Evolutionary conservation across 2,113 vertebrate species (phyloP).

Genomic region (Rhinoderma darwinii): DNA sequence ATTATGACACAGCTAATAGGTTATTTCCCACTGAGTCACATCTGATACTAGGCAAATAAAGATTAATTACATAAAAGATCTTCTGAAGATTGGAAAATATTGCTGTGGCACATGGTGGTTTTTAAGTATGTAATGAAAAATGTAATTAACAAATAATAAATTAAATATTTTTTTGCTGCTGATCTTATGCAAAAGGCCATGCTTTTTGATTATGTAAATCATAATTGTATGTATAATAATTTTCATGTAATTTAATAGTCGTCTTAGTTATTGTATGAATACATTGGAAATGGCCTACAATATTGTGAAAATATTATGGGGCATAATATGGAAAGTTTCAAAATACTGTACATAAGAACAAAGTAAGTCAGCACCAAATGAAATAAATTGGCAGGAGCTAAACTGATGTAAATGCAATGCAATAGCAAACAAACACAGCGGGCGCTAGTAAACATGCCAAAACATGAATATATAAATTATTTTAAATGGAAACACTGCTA

Average conservation of each 20-base stretch:
- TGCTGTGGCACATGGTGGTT: background rate
- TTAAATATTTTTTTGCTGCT: background rate
- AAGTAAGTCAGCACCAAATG: too few species aligned
- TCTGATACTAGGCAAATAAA: slow-evolving; percentile 24
- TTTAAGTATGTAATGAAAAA: background rate
- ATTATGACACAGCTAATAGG: slow-evolving; percentile 26
- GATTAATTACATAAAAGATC: slow-evolving; percentile 28
- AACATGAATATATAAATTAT: too few species aligned
- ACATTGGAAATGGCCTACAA: too few species aligned
- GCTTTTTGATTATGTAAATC: background rate
- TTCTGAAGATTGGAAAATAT: slow-evolving; percentile 10
- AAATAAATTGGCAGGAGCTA: too few species aligned
- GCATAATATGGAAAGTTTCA: too few species aligned
- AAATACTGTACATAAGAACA: too few species aligned
- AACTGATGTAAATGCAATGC: too few species aligned
- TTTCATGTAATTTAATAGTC: background rate
- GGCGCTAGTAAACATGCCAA: too few species aligned
- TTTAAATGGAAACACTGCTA: too few species aligned
- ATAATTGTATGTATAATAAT: background rate
- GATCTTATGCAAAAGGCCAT: background rate
- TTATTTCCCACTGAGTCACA: slow-evolving; percentile 35
- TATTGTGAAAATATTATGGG: too few species aligned
- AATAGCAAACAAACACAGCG: too few species aligned
- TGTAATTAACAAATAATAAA: background rate
- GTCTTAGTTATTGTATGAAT: background rate